Evolutionary conservation across 2,888 invertebrate species (phyloP).

Genomic region (Chymomyza amoena): DNA sequence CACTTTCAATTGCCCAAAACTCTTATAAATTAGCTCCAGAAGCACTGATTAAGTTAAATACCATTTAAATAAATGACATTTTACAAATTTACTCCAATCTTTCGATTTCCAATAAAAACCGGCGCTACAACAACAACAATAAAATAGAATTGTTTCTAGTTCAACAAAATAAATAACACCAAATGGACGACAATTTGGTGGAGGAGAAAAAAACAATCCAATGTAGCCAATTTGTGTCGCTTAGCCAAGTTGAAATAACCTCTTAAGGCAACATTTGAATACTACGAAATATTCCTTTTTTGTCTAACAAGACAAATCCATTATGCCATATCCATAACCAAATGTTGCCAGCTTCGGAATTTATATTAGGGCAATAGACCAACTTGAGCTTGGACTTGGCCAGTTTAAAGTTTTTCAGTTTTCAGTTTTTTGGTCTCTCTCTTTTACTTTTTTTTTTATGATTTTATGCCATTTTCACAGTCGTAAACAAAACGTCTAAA

Average conservation of each 20-base stretch:
- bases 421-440: neutral
- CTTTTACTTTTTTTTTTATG: neutral
- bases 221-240: neutral
- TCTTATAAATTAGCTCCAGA: too few species aligned
- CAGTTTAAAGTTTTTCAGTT: neutral
- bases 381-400: neutral
- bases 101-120: too few species aligned
- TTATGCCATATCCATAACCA: neutral
- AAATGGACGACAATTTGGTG: neutral
- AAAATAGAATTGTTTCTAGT: neutral
- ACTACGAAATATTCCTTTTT: neutral
- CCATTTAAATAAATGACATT: too few species aligned
- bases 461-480: constrained; percentile 22
- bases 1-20: too few species aligned
- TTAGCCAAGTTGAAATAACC: neutral
- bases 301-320: neutral
- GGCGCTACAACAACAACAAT: neutral
- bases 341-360: neutral
- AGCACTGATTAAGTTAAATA: too few species aligned
- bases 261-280: neutral
- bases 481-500: constrained; percentile 36
- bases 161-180: neutral
- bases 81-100: too few species aligned
- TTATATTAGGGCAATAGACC: neutral
- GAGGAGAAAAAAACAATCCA: neutral